phyloP scores from a whole-genome alignment of 2,113 vertebrate genomes.

The Xenopus laevis region DNA sequence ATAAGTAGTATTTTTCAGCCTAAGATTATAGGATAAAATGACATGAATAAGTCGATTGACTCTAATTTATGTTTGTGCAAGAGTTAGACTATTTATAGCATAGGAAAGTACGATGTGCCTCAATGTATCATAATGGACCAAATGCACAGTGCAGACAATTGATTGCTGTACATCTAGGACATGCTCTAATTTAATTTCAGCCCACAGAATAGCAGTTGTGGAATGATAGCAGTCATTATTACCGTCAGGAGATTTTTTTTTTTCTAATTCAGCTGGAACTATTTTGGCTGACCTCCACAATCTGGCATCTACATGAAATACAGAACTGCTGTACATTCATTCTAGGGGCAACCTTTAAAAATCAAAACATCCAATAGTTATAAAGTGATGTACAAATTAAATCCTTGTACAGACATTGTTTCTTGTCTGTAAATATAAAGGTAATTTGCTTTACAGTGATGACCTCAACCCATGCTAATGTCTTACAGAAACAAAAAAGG shows the following conservation, averaged over 20 bases:
- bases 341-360: too few relatives aligned
- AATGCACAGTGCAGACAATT: neutral
- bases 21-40: constrained; percentile 29
- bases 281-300: too few relatives aligned
- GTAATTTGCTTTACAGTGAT: too few relatives aligned
- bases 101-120: neutral
- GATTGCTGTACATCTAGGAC: neutral
- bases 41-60: constrained; percentile 21
- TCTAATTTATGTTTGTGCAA: neutral
- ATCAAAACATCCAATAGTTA: too few relatives aligned
- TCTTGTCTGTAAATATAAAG: too few relatives aligned
- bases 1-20: constrained; percentile 23
- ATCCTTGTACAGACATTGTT: too few relatives aligned
- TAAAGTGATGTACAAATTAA: too few relatives aligned
- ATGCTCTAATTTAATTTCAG: neutral
- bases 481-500: too few relatives aligned
- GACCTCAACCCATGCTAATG: too few relatives aligned
- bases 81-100: neutral
- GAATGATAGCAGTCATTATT: neutral
- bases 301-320: too few relatives aligned
- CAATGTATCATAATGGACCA: constrained; percentile 3
- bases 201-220: neutral
- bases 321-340: too few relatives aligned
- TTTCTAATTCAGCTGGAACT: neutral
- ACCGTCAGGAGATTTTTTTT: neutral